Conservation (phyloP, 2,113 vertebrate species). For the Onychostruthus taczanowskii region DNA sequence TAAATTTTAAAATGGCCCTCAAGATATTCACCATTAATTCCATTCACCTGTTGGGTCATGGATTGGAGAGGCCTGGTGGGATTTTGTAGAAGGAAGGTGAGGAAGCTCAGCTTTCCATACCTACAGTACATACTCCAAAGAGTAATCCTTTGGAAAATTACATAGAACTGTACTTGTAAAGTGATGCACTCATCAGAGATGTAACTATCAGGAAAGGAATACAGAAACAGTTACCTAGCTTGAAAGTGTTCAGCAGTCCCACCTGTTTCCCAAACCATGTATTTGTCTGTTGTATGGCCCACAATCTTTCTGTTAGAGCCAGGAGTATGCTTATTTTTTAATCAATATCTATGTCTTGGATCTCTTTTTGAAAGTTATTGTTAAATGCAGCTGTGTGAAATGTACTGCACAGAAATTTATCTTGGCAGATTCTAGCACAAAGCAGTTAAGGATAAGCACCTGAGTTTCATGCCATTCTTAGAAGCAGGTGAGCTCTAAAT, state of each 20-base stretch:
- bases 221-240: background rate
- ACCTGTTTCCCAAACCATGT: fast-evolving
- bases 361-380: background rate
- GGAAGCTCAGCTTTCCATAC: background rate
- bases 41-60: background rate
- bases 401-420: background rate
- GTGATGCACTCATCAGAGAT: background rate
- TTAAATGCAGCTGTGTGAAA: slow-evolving; percentile 4
- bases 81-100: background rate
- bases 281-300: background rate
- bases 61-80: background rate
- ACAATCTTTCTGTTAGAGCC: background rate
- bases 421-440: slow-evolving; percentile 5
- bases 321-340: background rate
- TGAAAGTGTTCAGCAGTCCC: background rate
- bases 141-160: background rate
- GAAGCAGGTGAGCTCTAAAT: background rate
- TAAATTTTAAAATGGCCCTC: background rate
- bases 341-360: background rate
- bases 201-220: background rate
- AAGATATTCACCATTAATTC: background rate
- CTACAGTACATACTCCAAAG: background rate
- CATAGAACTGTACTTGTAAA: background rate
- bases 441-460: background rate
- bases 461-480: background rate